phyloP scores from a whole-genome alignment of 37 sponge, comb jelly and placozoan genomes.

The Spongilla lacustris region DNA sequence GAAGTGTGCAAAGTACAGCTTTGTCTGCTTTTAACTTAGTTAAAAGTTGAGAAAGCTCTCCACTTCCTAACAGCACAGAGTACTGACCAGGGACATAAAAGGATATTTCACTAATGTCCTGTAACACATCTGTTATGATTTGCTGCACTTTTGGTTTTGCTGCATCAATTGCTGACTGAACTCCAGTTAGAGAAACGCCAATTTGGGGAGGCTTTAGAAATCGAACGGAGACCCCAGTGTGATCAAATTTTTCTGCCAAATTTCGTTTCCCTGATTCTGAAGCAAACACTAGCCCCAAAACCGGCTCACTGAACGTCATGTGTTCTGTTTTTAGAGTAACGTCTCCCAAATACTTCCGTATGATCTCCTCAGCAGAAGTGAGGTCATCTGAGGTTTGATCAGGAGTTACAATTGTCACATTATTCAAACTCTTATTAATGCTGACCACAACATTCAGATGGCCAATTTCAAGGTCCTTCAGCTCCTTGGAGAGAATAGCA shows the following conservation, averaged over 20 bases:
- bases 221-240: constrained; percentile 19
- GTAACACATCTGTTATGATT: constrained; percentile 13
- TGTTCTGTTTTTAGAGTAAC: neutral
- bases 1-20: constrained; percentile 21
- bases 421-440: constrained; percentile 1
- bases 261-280: neutral
- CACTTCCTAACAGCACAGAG: constrained; percentile 17
- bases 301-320: constrained; percentile 35
- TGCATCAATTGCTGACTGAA: constrained; percentile 12
- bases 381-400: constrained; percentile 22
- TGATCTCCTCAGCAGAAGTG: constrained; percentile 31
- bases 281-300: constrained; percentile 24
- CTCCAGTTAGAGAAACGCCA: constrained; percentile 39
- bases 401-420: constrained; percentile 29
- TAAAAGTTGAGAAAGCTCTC: constrained; percentile 29
- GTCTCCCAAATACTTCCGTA: constrained; percentile 30
- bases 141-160: constrained; percentile 16
- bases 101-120: constrained; percentile 12
- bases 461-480: neutral
- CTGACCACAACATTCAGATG: neutral
- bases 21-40: constrained; percentile 23
- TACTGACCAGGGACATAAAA: neutral
- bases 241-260: neutral
- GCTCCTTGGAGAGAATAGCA: constrained; percentile 6
- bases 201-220: constrained; percentile 21